phyloP scores from a whole-genome alignment of 2,888 invertebrate species.

The Erebia aethiops region DNA sequence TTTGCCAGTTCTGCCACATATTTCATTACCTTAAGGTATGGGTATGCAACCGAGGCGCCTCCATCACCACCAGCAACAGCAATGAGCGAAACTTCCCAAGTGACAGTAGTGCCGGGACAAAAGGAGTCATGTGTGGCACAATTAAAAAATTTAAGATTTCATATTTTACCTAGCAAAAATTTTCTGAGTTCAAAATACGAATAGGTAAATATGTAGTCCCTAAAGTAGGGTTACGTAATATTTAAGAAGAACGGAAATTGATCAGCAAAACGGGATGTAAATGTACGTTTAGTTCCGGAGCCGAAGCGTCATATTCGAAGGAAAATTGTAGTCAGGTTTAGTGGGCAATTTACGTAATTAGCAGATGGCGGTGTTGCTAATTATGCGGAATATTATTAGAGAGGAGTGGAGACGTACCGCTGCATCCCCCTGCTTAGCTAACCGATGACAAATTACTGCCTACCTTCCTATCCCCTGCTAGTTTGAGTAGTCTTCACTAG shows the following conservation, averaged over 20 bases:
- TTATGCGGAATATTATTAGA: slow-evolving; percentile 80
- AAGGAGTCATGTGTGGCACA: too few species aligned
- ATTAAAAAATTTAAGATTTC: too few species aligned
- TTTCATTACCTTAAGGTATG: too few species aligned
- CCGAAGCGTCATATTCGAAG: slow-evolving; percentile 44
- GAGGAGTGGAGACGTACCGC: slow-evolving; percentile 60
- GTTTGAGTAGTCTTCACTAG: slow-evolving; percentile 62
- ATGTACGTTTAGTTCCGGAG: slow-evolving; percentile 19
- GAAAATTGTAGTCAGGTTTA: slow-evolving; percentile 76
- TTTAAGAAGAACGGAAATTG: slow-evolving; percentile 27
- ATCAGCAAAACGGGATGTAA: slow-evolving; percentile 10
- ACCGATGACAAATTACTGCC: slow-evolving; percentile 82
- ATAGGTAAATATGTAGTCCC: neutral
- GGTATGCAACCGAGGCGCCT: too few species aligned
- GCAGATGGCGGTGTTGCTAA: slow-evolving; percentile 76
- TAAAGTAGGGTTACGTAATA: slow-evolving; percentile 9
- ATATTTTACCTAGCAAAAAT: neutral
- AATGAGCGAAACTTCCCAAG: too few species aligned
- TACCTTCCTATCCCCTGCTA: slow-evolving; percentile 67
- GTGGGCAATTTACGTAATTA: slow-evolving; percentile 80
- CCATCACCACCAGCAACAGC: too few species aligned
- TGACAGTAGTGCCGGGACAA: too few species aligned
- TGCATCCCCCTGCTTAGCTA: slow-evolving; percentile 71
- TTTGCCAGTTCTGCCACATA: too few species aligned
- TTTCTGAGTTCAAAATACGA: neutral